Conservation (phyloP, 2,113 vertebrate species). For the Hemicordylus capensis region DNA sequence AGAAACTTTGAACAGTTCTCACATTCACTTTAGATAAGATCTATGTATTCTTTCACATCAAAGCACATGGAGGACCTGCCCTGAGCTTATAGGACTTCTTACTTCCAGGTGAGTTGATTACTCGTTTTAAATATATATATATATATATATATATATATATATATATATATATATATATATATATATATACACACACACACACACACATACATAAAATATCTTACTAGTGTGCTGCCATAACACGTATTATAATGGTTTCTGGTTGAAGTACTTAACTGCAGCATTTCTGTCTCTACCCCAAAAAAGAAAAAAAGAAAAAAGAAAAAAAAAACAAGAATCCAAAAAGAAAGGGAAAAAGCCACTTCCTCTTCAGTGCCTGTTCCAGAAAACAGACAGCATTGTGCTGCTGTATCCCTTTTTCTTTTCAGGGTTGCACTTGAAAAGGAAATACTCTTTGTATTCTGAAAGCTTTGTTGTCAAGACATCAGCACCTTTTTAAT, state of each 20-base stretch:
- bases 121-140: no score
- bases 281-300: slow-evolving; percentile 24
- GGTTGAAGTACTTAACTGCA: slow-evolving; percentile 6
- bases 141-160: no score
- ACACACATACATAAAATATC: no score
- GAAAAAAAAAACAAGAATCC: background rate
- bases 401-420: slow-evolving; percentile 14
- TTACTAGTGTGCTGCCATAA: slow-evolving; percentile 9
- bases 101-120: slow-evolving; percentile 55
- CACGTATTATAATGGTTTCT: slow-evolving; percentile 27
- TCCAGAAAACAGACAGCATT: slow-evolving; percentile 49
- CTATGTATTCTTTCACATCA: slow-evolving; percentile 42
- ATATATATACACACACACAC: no score
- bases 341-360: slow-evolving; percentile 22
- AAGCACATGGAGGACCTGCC: slow-evolving; percentile 37
- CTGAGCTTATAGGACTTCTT: slow-evolving; percentile 48
- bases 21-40: slow-evolving; percentile 42
- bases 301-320: slow-evolving; percentile 17
- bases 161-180: no score
- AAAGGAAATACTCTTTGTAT: slow-evolving; percentile 20
- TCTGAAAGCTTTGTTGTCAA: slow-evolving; percentile 28
- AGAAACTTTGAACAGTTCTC: slow-evolving; percentile 33
- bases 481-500: background rate
- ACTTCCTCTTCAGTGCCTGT: slow-evolving; percentile 18
- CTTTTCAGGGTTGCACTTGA: slow-evolving; percentile 33